phyloP scores from a whole-genome alignment of 2,797 vertebrate species.

The Phrynocephalus forsythii region DNA sequence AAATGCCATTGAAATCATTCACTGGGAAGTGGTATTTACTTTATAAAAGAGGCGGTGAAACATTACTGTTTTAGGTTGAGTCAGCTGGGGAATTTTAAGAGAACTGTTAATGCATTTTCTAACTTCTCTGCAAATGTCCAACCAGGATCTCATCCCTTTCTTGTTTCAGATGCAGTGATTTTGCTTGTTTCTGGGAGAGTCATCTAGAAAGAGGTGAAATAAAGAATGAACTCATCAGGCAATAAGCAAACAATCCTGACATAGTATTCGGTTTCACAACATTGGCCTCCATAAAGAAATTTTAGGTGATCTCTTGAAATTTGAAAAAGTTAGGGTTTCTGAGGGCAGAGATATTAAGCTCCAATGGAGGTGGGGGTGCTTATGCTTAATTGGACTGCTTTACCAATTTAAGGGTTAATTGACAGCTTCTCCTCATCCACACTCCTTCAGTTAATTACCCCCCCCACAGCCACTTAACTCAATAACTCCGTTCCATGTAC shows the following conservation, averaged over 20 bases:
- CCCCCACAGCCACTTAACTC: no score
- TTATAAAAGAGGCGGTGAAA: conserved; percentile 37
- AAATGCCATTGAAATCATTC: conserved; percentile 47
- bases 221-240: background rate
- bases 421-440: no score
- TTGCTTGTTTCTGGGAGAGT: background rate
- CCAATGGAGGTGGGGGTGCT: no score
- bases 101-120: conserved; percentile 6
- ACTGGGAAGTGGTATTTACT: conserved; percentile 30
- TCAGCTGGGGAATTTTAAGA: conserved; percentile 14
- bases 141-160: background rate
- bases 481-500: no score
- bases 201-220: background rate
- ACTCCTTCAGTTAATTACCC: no score
- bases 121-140: background rate
- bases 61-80: conserved; percentile 28
- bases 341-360: no score
- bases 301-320: no score
- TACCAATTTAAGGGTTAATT: no score
- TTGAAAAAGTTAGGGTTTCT: no score
- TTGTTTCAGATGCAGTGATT: background rate
- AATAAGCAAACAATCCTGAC: background rate
- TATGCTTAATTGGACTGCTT: no score
- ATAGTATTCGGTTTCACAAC: background rate
- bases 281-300: background rate